These are phyloP conservation scores for Ormyrus pomaceus DNA, from an alignment of 2,888 invertebrate species.

Conservation along the genomic window DNA sequence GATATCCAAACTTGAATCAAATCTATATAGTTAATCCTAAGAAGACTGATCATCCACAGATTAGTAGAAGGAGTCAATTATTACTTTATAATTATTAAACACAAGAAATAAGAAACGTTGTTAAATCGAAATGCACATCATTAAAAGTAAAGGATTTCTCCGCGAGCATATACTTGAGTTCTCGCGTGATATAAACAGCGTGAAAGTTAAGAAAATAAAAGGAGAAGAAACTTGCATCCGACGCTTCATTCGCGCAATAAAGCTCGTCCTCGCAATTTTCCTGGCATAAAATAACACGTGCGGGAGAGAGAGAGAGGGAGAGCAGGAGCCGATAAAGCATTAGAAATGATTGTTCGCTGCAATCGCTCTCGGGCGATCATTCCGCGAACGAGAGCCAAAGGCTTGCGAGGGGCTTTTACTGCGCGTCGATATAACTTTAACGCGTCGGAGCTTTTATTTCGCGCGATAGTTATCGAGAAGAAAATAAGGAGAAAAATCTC, in stretches of 20 bases:
- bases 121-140: no score
- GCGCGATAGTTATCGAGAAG: neutral
- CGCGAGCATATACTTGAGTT: no score
- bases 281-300: neutral
- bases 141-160: no score
- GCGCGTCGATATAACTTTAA: slow-evolving; percentile 30
- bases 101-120: no score
- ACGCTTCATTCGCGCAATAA: slow-evolving; percentile 43
- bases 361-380: slow-evolving; percentile 3
- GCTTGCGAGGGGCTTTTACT: neutral
- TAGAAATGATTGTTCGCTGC: slow-evolving; percentile 42
- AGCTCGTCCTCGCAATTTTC: slow-evolving; percentile 6
- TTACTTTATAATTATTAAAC: no score
- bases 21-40: no score
- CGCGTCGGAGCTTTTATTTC: neutral
- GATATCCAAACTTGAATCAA: no score
- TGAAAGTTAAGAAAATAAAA: neutral
- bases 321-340: slow-evolving; percentile 50
- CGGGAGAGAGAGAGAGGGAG: neutral
- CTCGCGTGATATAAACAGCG: no score
- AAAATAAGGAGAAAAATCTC: neutral
- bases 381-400: neutral
- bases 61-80: no score
- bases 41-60: no score
- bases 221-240: slow-evolving; percentile 26